A percentile compares a stretch with the other conserved stretches of the same genome.
Evolutionary conservation across 2,888 invertebrate genomes (phyloP).

Genomic region (Coremacera marginata): DNA sequence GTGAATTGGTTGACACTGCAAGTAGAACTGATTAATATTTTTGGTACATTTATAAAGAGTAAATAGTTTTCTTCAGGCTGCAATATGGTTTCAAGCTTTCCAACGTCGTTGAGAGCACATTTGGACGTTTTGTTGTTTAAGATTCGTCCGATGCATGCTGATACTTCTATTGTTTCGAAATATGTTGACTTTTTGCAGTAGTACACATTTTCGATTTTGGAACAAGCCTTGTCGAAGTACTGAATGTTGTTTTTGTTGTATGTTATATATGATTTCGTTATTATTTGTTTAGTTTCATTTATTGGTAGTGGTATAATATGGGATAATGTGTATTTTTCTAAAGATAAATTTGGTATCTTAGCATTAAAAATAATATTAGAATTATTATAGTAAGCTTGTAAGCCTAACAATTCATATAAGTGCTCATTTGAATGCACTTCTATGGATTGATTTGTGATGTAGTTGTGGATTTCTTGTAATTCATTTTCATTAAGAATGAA

Average conservation of each 20-base stretch:
- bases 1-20: too few relatives aligned
- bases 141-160: too few relatives aligned
- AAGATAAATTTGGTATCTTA: slow-evolving; percentile 39
- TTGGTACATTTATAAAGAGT: too few relatives aligned
- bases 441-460: slow-evolving; percentile 36
- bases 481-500: slow-evolving; percentile 42
- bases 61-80: too few relatives aligned
- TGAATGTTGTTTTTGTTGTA: slow-evolving; percentile 32
- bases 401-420: slow-evolving; percentile 43
- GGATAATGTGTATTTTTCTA: slow-evolving; percentile 31
- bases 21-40: too few relatives aligned
- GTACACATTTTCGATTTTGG: slow-evolving; percentile 16
- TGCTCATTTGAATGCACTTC: slow-evolving; percentile 39
- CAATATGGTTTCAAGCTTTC: too few relatives aligned
- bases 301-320: slow-evolving; percentile 44
- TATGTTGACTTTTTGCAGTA: too few relatives aligned
- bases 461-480: slow-evolving; percentile 38
- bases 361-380: slow-evolving; percentile 46
- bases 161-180: too few relatives aligned
- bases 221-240: slow-evolving; percentile 29
- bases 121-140: too few relatives aligned
- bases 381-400: slow-evolving; percentile 43
- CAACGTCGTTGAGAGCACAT: too few relatives aligned
- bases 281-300: slow-evolving; percentile 41
- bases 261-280: slow-evolving; percentile 30